phyloP scores from a whole-genome alignment of 2,797 vertebrate genomes.

The Peromyscus aztecus region DNA sequence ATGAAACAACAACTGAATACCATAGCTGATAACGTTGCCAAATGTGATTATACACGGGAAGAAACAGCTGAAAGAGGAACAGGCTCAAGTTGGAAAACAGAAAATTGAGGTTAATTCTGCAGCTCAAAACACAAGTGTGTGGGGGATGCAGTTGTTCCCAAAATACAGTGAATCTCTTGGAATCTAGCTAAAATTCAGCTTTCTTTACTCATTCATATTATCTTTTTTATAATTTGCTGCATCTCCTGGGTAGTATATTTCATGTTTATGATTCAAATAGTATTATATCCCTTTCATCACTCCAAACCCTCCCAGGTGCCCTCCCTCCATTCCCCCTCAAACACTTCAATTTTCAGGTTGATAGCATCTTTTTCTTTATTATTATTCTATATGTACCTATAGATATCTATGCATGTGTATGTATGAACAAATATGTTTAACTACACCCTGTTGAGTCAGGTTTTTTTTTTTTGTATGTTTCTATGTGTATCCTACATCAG shows the following conservation, averaged over 20 bases:
- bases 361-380: not conserved
- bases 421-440: not conserved
- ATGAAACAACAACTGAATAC: not conserved
- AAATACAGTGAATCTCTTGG: not conserved
- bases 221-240: not conserved
- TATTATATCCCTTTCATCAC: not conserved
- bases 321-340: too few relatives aligned
- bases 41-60: not conserved
- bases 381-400: not conserved
- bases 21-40: not conserved
- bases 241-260: not conserved
- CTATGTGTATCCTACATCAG: not conserved
- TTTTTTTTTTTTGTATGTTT: not conserved
- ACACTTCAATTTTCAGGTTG: not conserved
- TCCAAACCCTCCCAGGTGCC: not conserved
- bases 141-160: not conserved
- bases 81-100: not conserved
- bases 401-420: not conserved
- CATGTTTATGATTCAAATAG: not conserved
- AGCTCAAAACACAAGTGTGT: not conserved
- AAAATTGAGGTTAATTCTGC: not conserved
- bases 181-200: not conserved
- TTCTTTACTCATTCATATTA: not conserved
- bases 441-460: rapidly evolving
- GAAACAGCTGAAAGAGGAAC: not conserved